Conservation (phyloP, 1,140 invertebrate genomes). For the Neocloeon triangulifer region DNA sequence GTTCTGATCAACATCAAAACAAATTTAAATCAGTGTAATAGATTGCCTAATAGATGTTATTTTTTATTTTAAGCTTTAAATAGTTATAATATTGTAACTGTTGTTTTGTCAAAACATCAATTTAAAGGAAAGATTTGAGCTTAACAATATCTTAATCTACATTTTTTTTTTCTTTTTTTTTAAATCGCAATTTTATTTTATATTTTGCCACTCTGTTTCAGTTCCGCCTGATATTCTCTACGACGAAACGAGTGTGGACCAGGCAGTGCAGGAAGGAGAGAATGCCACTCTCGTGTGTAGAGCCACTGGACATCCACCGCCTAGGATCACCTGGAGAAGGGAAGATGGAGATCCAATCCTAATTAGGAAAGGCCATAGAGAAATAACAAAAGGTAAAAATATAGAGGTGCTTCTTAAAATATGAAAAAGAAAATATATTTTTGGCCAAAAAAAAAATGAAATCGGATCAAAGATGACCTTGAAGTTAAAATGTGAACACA, state of each 20-base stretch:
- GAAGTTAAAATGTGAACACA: background rate
- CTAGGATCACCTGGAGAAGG: constrained; percentile 41
- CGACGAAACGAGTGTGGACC: constrained; percentile 49
- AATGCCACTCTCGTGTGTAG: constrained; percentile 21
- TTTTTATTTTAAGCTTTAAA: too few species aligned
- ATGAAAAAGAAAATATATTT: background rate
- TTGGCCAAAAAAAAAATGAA: background rate
- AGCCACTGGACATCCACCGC: constrained; percentile 26
- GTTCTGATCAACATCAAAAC: too few species aligned
- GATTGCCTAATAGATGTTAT: too few species aligned
- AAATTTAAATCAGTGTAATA: too few species aligned
- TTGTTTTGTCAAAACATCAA: too few species aligned
- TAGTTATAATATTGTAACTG: too few species aligned
- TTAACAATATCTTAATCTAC: too few species aligned
- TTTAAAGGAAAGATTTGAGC: too few species aligned
- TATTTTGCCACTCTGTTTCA: too few species aligned
- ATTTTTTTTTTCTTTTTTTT: too few species aligned
- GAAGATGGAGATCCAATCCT: constrained; percentile 41
- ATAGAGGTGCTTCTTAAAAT: background rate
- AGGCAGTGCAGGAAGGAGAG: constrained; percentile 31
- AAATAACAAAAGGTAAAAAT: constrained; percentile 36
- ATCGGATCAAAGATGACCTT: background rate
- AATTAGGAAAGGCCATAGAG: constrained; percentile 29
- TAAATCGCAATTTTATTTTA: too few species aligned
- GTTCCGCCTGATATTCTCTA: constrained; percentile 57